Percentiles rank a stretch among this genome's conserved stretches.
These are phyloP conservation scores for Anthophora plumipes DNA, from an alignment of 2,888 invertebrate genomes.

Conservation along the genomic window DNA sequence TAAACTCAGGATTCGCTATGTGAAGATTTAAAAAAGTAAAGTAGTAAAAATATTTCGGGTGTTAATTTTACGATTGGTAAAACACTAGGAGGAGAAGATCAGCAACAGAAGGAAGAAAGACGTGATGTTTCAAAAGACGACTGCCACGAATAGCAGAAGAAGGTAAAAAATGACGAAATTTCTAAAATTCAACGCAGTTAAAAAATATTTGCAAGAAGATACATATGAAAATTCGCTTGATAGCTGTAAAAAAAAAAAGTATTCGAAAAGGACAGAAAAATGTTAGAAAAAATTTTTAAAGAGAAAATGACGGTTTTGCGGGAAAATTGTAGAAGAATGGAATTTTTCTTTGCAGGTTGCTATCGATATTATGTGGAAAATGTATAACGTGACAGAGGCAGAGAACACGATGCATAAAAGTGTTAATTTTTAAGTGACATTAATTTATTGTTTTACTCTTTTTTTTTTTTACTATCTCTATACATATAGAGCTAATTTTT, in stretches of 20 bases:
- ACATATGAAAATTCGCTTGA: neutral
- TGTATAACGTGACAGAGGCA: conserved; percentile 40
- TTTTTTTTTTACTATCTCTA: conserved; percentile 9
- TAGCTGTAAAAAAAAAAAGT: neutral
- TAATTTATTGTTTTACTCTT: conserved; percentile 29
- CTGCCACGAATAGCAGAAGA: conserved; percentile 6
- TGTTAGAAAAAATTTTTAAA: neutral
- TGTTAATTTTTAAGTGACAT: conserved; percentile 11
- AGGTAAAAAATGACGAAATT: conserved; percentile 38
- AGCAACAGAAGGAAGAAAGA: conserved; percentile 59
- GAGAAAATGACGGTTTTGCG: neutral
- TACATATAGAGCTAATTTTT: conserved; percentile 15
- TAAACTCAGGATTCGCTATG: no score
- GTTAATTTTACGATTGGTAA: neutral
- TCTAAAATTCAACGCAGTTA: neutral
- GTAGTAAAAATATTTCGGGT: conserved; percentile 47
- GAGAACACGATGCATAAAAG: neutral
- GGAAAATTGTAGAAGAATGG: neutral
- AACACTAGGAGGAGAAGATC: conserved; percentile 64
- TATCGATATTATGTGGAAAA: conserved; percentile 52
- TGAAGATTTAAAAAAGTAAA: no score
- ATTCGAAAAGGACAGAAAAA: neutral
- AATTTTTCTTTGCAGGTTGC: conserved; percentile 36
- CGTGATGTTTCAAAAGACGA: neutral
- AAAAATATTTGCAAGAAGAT: neutral